Base-by-base conservation (phyloP, 2,888 invertebrate genomes). In the Phragmatobia fuliginosa region DNA sequence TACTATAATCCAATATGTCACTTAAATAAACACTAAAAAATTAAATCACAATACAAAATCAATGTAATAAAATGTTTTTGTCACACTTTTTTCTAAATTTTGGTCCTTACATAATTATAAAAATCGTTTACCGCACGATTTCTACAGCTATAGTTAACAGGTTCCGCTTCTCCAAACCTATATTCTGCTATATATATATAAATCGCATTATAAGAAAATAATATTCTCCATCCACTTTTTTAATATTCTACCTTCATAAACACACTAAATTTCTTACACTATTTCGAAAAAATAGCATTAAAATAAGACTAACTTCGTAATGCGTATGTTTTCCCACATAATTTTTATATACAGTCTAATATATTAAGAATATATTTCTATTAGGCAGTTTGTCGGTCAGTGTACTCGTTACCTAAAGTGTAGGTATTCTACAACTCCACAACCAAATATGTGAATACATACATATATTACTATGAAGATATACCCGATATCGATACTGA, bases 261-360 rank as follows among this genome's bases (percentile, higher is more conserved):
- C 76, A 86, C 87, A 87, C 84, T 87, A 87, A 56, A 85, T 85
- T 86, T 88, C 89, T 90, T 89, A 90, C 66, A 85, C 90, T 92
- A 93, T 87, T 85, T 88, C 80, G 85, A 91, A 90, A 89, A 88
- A 90, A 88, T 86, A 86, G 92, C 92, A 90, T 91, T 91, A 89
- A 88, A 66, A 88, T 92, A 92, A 91, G 88, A 92, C 92, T 94
- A 94, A 90, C 88, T 90, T 89, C 88, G 92, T 94, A 95, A 94
- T 91, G 95, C 95, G 95, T 93, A 95, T 95, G 90, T 91, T 94
- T 95, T 94, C 94, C 94, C 94, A 94, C 94, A 93, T 89, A 92
- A 87, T 88, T 93, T 92, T 91, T 56, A 93, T 88, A 86, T 92
- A 94, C 89, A 91, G 88, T 86, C 87, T 90, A 89, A 87, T 87